phyloP scores from a whole-genome alignment of 2,113 vertebrate genomes.

The Labeo rohita region DNA sequence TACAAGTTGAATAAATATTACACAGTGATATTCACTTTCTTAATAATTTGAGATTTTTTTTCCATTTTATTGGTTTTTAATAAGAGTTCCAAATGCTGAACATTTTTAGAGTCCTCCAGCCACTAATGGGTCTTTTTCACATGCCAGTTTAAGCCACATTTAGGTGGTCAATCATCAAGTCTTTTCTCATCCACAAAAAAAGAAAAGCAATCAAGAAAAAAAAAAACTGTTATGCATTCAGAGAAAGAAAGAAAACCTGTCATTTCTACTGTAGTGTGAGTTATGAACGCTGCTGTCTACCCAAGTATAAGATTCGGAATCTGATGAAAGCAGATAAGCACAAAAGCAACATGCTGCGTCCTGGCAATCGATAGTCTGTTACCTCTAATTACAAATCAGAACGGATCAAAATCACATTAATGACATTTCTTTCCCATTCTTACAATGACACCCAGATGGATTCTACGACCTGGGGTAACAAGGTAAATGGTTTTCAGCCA shows the following conservation, averaged over 20 bases:
- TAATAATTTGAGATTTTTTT: constrained; percentile 94
- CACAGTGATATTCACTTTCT: constrained; percentile 97
- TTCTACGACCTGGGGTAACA: constrained; percentile 6
- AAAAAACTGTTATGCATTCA: constrained; percentile 69
- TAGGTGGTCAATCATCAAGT: constrained; percentile 82
- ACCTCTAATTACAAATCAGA: constrained; percentile 8
- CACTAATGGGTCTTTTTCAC: constrained; percentile 79
- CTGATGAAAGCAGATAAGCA: constrained; percentile 67
- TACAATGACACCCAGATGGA: constrained; percentile 15
- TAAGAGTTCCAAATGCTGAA: constrained; percentile 94
- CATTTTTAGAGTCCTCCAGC: constrained; percentile 84
- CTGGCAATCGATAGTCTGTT: constrained; percentile 11
- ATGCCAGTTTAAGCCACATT: constrained; percentile 85
- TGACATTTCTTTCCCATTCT: background rate
- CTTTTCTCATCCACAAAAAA: constrained; percentile 77
- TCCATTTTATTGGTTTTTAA: constrained; percentile 73
- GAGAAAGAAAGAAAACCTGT: constrained; percentile 75
- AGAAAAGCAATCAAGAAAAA: constrained; percentile 57
- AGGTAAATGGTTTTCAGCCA: background rate
- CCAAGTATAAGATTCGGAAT: constrained; percentile 84
- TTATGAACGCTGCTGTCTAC: constrained; percentile 84
- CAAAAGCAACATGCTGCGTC: constrained; percentile 15
- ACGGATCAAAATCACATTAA: constrained; percentile 25
- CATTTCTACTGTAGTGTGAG: constrained; percentile 84
- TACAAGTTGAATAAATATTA: constrained; percentile 99